Evolutionary conservation across 2,797 vertebrate genomes (phyloP), one percentile per base, ranked within the genome.

Genomic region (Myotis myotis): DNA sequence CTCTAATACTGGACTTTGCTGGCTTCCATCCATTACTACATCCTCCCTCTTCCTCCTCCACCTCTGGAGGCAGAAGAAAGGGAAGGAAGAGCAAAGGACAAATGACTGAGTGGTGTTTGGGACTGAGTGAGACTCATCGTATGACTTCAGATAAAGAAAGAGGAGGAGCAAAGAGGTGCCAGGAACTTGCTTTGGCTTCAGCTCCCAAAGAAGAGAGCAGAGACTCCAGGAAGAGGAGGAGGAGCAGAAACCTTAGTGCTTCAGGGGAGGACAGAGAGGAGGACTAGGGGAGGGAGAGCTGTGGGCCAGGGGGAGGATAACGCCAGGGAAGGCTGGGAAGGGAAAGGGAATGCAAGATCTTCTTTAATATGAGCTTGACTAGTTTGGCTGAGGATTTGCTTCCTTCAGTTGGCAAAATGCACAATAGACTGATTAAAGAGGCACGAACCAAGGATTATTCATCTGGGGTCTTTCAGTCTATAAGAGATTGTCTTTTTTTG

Each of bases 81-180:
- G 22, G 19, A 88, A 47, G 44, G 23, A 66, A 71, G 70, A 87
- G 20, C 49, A 68, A 16, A 75, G 41, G 44, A 44, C 44, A 20
- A 20, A 17, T 12, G 47, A 75, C 66, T 12, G 23, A 33, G 47
- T 1, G 1, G 68, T n/a, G 1, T 30, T 89, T 49, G 36, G 23
- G 23, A 33, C 70, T 13, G 49, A 68, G 6, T 41, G 51, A 84
- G 20, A 64, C 51, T 70, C 5, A 41, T 44, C 2, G 0, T 30
- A 15, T 44, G 66, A 49, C 70, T 93, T 68, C 41, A 55, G 23
- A 4, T 71, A 30, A 93, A 91, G 53, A 70, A 91, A 85, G 16
- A 49, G 6, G 30, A 75, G 25, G 17, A 28, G 30, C 10, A 25
- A 25, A 44, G 49, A 64, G 23, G 28, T 36, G 13, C 33, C 30